These are phyloP conservation scores for Geodia barretti DNA, from an alignment of 37 sponge, comb jelly and placozoan species.

Conservation along the genomic window DNA sequence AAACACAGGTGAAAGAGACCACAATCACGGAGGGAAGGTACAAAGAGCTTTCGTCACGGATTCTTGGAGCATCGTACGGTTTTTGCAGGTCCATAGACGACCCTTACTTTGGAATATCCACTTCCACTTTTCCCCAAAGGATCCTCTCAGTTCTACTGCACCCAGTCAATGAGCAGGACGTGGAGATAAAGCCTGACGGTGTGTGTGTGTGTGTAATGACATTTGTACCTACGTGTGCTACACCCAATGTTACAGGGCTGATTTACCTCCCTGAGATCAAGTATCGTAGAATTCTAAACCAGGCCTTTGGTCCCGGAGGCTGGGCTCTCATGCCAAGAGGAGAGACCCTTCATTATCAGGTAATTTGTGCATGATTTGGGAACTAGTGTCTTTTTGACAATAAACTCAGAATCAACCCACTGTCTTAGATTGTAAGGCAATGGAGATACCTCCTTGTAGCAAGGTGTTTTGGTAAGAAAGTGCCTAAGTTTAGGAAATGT, in stretches of 20 bases:
- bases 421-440: background rate
- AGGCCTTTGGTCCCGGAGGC: conserved; percentile 90
- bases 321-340: conserved; percentile 92
- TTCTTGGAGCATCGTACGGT: too few relatives aligned
- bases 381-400: too few relatives aligned
- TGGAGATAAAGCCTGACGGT: conserved; percentile 95
- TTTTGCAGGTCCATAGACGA: conserved; percentile 4
- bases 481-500: too few relatives aligned
- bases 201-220: background rate
- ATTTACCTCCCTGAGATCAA: conserved; percentile 90
- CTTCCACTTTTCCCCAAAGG: conserved; percentile 53
- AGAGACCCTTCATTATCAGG: conserved; percentile 70
- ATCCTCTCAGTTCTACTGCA: conserved; percentile 33
- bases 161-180: conserved; percentile 53
- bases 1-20: background rate
- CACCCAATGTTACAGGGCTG: conserved; percentile 46
- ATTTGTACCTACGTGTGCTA: background rate
- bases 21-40: background rate
- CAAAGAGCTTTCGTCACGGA: too few relatives aligned
- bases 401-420: too few relatives aligned
- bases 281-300: conserved; percentile 82
- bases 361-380: background rate
- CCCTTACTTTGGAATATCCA: conserved; percentile 70
- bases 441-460: background rate
- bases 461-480: too few relatives aligned